phyloP scores from a whole-genome alignment of 2,113 vertebrate genomes.

The Elaphurus davidianus region DNA sequence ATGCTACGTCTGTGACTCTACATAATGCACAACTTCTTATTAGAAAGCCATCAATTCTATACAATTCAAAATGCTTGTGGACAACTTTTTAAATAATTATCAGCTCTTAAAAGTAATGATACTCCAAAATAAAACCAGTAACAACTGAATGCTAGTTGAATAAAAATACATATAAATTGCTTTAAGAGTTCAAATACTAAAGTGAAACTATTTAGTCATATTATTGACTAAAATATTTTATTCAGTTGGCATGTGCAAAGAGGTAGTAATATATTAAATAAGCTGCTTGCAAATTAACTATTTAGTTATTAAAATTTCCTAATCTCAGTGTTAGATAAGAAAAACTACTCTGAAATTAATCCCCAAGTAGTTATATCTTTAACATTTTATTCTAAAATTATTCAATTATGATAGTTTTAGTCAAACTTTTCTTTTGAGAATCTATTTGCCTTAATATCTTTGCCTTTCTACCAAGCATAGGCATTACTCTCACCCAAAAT shows the following conservation, averaged over 20 bases:
- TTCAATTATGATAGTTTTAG: not conserved
- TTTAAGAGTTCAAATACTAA: not conserved
- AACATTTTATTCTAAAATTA: conserved; percentile 15
- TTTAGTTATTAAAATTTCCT: conserved; percentile 2
- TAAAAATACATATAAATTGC: not conserved
- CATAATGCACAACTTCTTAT: not conserved
- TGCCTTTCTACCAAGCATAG: not conserved
- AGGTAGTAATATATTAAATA: not conserved
- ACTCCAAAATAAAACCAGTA: not conserved
- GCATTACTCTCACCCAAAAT: not conserved
- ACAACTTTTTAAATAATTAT: conserved; percentile 7
- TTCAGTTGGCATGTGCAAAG: not conserved
- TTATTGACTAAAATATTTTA: not conserved
- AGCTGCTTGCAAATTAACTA: not conserved
- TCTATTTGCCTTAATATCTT: not conserved
- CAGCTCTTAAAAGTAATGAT: not conserved
- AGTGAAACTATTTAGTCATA: not conserved
- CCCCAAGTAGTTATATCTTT: not conserved
- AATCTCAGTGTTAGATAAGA: not conserved
- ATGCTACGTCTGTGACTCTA: not conserved
- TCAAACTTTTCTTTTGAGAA: conserved; percentile 16
- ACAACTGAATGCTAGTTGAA: not conserved
- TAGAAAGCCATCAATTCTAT: not conserved
- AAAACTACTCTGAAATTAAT: conserved; percentile 10
- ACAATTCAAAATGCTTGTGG: not conserved